phyloP scores from a whole-genome alignment of 2,888 invertebrate genomes.

The Ormia ochracea region DNA sequence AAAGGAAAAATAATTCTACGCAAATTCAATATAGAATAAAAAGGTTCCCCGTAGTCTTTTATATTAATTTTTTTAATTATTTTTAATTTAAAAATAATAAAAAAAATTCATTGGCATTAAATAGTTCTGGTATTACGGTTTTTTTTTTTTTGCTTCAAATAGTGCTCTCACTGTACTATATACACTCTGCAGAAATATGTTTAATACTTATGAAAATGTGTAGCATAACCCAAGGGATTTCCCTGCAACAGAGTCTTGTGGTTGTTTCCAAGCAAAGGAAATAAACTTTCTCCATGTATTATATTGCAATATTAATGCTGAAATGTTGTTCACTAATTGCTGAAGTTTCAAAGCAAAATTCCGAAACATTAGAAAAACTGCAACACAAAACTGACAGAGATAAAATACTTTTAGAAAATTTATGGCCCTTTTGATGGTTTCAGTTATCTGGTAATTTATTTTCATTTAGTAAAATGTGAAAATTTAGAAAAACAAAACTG shows the following conservation, averaged over 20 bases:
- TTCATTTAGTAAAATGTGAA: background rate
- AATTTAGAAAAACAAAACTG: too few species aligned
- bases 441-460: background rate
- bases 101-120: too few species aligned
- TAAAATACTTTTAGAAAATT: background rate
- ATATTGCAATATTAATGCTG: background rate
- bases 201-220: background rate
- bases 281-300: background rate
- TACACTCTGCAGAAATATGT: too few species aligned
- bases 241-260: background rate
- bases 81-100: too few species aligned
- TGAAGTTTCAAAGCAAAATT: background rate
- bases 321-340: background rate
- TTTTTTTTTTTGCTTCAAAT: too few species aligned
- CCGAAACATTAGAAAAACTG: background rate
- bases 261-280: background rate
- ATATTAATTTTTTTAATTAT: too few species aligned
- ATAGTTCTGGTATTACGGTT: too few species aligned
- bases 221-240: background rate
- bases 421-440: background rate
- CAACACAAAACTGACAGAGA: background rate
- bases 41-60: too few species aligned
- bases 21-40: too few species aligned
- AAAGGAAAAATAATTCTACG: too few species aligned
- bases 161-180: too few species aligned